Evolutionary conservation across 2,888 invertebrate genomes (phyloP).

Genomic region (Temnothorax ravouxi): DNA sequence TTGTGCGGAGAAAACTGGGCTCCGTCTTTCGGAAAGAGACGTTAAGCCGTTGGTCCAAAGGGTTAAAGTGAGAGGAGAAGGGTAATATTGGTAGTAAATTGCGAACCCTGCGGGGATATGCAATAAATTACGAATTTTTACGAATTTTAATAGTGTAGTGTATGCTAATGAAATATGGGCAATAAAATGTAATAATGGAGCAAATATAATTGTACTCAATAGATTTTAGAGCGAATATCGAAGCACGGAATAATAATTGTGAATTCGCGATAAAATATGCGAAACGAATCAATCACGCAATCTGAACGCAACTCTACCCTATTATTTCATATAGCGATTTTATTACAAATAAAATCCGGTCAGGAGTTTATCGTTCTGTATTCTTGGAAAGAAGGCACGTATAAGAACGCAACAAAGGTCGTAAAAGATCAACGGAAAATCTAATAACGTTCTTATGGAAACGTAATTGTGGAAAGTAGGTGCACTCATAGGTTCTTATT

Average conservation of each 20-base stretch:
- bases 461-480: not conserved
- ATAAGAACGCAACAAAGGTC: not conserved
- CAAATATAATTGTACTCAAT: not conserved
- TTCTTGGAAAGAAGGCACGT: conserved; percentile 27
- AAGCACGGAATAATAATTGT: conserved; percentile 1
- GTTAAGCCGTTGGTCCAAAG: no score
- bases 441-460: not conserved
- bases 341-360: conserved; percentile 28
- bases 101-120: no score
- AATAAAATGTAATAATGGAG: not conserved
- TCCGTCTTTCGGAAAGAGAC: no score
- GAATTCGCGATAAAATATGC: not conserved
- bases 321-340: conserved; percentile 18
- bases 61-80: no score
- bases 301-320: not conserved
- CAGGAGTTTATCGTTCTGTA: conserved; percentile 29
- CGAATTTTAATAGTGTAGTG: not conserved
- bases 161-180: not conserved
- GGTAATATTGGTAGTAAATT: no score
- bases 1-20: no score
- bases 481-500: not conserved
- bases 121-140: no score
- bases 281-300: conserved; percentile 23
- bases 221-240: not conserved
- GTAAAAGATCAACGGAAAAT: conserved; percentile 12